phyloP scores from a whole-genome alignment of 2,797 vertebrate species.

The Aeoliscus strigatus region DNA sequence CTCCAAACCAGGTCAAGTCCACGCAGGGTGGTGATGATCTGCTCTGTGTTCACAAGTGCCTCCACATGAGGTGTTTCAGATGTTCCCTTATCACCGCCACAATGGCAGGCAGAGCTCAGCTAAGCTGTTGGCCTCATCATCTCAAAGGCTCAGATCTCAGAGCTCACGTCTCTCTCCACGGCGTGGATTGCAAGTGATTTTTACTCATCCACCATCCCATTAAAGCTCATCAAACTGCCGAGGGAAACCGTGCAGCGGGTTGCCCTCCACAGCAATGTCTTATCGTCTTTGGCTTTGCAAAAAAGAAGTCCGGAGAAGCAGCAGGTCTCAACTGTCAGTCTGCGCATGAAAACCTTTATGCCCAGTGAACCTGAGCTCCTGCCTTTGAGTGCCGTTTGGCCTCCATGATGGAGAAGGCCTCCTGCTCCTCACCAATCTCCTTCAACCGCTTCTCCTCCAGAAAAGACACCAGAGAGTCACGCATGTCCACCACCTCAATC shows the following conservation, averaged over 20 bases:
- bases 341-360: constrained; percentile 28
- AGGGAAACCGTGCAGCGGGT: background rate
- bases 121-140: background rate
- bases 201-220: constrained; percentile 3
- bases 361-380: constrained; percentile 73
- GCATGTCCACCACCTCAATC: constrained; percentile 87
- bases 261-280: constrained; percentile 7
- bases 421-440: constrained; percentile 74
- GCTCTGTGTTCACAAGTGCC: background rate
- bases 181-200: background rate
- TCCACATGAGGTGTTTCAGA: background rate
- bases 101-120: constrained; percentile 7
- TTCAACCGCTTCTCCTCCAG: constrained; percentile 86
- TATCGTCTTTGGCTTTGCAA: constrained; percentile 63
- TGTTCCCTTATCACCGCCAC: background rate
- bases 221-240: background rate
- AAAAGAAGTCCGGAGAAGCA: constrained; percentile 20
- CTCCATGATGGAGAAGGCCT: constrained; percentile 58
- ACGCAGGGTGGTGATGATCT: constrained; percentile 1
- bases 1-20: constrained; percentile 11
- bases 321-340: constrained; percentile 5
- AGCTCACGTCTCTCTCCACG: constrained; percentile 47
- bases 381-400: constrained; percentile 66
- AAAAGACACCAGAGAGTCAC: constrained; percentile 82
- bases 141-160: constrained; percentile 17